phyloP scores from a whole-genome alignment of 2,797 vertebrate genomes.

The Sarcophilus harrisii region DNA sequence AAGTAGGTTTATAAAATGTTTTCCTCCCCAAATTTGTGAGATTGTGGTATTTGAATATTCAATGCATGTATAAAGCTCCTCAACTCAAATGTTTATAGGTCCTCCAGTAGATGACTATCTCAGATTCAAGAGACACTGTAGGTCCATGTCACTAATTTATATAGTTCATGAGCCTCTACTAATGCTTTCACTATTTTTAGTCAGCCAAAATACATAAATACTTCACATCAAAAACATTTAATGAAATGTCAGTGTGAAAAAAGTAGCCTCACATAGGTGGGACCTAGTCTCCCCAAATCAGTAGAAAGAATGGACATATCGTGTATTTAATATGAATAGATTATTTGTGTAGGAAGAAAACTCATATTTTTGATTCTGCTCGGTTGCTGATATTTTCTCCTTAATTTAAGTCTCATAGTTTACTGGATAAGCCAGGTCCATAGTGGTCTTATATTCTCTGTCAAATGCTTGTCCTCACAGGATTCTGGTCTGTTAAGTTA shows the following conservation, averaged over 20 bases:
- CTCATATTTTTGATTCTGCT: not conserved
- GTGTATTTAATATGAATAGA: not conserved
- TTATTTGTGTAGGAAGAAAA: not conserved
- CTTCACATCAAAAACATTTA: not conserved
- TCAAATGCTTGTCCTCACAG: too few relatives aligned
- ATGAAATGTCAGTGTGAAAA: not conserved
- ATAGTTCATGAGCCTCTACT: not conserved
- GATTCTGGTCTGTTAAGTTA: too few relatives aligned
- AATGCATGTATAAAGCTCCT: not conserved
- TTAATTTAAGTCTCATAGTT: too few relatives aligned
- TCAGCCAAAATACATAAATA: not conserved
- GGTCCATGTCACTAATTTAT: not conserved
- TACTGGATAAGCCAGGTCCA: too few relatives aligned
- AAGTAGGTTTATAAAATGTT: not conserved
- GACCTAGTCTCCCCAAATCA: not conserved
- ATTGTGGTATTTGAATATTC: not conserved
- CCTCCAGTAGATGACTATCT: too few relatives aligned
- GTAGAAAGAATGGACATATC: not conserved
- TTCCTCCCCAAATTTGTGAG: not conserved
- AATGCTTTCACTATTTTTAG: not conserved
- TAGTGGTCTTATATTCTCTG: too few relatives aligned
- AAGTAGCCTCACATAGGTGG: not conserved
- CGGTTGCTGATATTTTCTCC: too few relatives aligned
- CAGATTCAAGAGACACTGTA: not conserved
- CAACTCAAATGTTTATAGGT: not conserved